phyloP scores from a whole-genome alignment of 1,140 invertebrate genomes.

The Drosophila auraria region DNA sequence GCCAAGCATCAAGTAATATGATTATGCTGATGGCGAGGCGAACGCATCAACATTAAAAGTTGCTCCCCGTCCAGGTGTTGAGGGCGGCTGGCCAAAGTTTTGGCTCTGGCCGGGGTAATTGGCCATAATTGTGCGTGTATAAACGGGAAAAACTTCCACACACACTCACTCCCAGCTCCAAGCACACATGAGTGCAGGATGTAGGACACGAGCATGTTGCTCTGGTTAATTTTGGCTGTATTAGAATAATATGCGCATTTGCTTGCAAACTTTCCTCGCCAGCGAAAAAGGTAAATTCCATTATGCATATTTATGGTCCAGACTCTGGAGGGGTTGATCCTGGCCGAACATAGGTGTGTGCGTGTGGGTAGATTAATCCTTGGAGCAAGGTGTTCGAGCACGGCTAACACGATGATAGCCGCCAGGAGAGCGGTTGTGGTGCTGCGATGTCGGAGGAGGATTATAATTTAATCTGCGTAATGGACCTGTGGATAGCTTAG shows the following conservation, averaged over 20 bases:
- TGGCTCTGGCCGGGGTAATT: slow-evolving; percentile 43
- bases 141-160: slow-evolving; percentile 65
- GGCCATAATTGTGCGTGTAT: slow-evolving; percentile 68
- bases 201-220: slow-evolving; percentile 33
- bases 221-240: slow-evolving; percentile 72
- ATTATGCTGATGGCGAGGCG: slow-evolving; percentile 67
- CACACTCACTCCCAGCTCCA: slow-evolving; percentile 7
- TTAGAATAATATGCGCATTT: slow-evolving; percentile 81
- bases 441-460: slow-evolving; percentile 13
- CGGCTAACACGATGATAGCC: slow-evolving; percentile 40
- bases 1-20: slow-evolving; percentile 72
- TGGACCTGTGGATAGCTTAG: slow-evolving; percentile 25
- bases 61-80: slow-evolving; percentile 51
- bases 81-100: slow-evolving; percentile 44
- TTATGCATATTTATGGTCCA: slow-evolving; percentile 77
- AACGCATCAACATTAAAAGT: slow-evolving; percentile 66
- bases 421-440: slow-evolving; percentile 14
- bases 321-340: slow-evolving; percentile 30
- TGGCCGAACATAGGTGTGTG: slow-evolving; percentile 24
- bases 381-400: slow-evolving; percentile 48
- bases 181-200: slow-evolving; percentile 4
- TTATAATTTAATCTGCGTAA: slow-evolving; percentile 52
- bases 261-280: slow-evolving; percentile 80
- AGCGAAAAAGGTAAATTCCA: slow-evolving; percentile 70
- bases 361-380: slow-evolving; percentile 35